Evolutionary conservation across 2,797 vertebrate genomes (phyloP).

Genomic region (Megalops cyprinoides): DNA sequence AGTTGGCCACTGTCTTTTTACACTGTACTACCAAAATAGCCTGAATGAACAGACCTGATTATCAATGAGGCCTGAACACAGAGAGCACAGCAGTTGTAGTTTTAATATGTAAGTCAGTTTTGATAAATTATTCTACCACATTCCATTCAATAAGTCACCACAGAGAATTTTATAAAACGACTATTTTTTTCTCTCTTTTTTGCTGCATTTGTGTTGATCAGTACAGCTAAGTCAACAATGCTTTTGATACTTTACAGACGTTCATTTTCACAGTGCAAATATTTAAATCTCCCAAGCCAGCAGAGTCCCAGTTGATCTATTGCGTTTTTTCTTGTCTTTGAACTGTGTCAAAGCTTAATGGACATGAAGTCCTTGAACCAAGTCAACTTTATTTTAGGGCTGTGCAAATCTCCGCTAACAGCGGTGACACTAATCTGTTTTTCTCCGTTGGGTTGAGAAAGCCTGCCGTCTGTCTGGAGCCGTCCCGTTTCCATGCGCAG

Average conservation of each 20-base stretch:
- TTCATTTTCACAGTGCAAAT: conserved; percentile 2
- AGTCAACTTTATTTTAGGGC: conserved; percentile 33
- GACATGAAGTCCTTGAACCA: conserved; percentile 35
- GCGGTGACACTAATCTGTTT: conserved; percentile 32
- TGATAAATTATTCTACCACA: neutral
- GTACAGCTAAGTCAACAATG: neutral
- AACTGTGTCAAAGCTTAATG: conserved; percentile 47
- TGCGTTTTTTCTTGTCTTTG: conserved; percentile 36
- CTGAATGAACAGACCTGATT: neutral
- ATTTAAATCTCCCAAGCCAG: conserved; percentile 12
- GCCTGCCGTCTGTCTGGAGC: conserved; percentile 26
- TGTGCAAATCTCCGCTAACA: neutral
- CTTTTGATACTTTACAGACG: neutral
- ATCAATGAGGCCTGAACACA: neutral
- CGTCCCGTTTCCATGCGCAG: conserved; percentile 6
- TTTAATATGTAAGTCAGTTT: neutral
- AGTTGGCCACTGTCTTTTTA: neutral
- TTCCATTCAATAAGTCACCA: neutral
- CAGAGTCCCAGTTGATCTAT: neutral
- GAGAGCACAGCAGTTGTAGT: neutral
- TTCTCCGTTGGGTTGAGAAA: conserved; percentile 37
- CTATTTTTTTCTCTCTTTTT: neutral
- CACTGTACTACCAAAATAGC: neutral
- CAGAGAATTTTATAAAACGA: neutral
- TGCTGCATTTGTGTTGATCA: neutral